phyloP scores from a whole-genome alignment of 2,113 vertebrate genomes.

The Nipponia nippon region DNA sequence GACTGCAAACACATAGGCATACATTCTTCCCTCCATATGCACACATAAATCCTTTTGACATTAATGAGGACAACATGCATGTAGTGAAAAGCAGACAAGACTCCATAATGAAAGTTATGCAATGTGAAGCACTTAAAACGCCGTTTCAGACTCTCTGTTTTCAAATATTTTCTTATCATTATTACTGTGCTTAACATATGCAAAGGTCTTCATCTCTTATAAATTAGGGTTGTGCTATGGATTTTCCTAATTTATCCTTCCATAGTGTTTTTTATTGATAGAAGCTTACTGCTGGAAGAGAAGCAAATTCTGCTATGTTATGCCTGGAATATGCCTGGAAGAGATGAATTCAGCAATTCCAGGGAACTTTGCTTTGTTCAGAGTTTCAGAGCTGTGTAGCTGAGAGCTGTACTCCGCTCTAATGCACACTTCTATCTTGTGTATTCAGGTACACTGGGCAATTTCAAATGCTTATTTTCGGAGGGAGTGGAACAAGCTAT shows the following conservation, averaged over 20 bases:
- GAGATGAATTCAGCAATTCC: background rate
- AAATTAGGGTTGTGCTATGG: background rate
- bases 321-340: background rate
- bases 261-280: background rate
- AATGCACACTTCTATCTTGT: background rate
- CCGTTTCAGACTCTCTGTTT: background rate
- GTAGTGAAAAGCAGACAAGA: background rate
- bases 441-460: background rate
- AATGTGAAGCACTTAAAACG: background rate
- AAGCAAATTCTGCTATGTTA: background rate
- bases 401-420: background rate
- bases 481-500: background rate
- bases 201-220: background rate
- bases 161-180: background rate
- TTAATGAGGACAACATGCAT: conserved; percentile 19
- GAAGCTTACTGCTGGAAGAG: background rate
- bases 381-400: background rate
- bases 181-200: background rate
- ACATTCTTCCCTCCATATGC: background rate
- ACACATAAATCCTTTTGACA: conserved; percentile 34
- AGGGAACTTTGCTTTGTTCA: background rate
- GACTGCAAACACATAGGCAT: background rate
- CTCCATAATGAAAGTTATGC: background rate
- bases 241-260: background rate
- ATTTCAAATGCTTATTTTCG: background rate